A percentile compares a stretch with the other conserved stretches of the same genome.
These are phyloP conservation scores for Sebastiscus tertius DNA, from an alignment of 2,797 vertebrate genomes.

Conservation along the genomic window DNA sequence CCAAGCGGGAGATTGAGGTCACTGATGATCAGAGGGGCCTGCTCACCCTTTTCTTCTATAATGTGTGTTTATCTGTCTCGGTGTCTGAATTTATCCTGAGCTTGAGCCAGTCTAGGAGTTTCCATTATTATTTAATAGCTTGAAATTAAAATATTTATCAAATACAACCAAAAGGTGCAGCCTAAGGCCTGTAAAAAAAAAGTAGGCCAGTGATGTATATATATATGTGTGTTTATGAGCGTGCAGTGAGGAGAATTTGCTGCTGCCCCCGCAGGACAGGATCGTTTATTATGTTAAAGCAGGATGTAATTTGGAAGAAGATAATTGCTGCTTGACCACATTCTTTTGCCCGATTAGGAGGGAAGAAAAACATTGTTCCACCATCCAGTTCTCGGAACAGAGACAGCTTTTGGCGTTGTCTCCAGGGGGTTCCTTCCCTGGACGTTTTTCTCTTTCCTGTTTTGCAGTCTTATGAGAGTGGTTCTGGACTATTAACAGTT, in stretches of 20 bases:
- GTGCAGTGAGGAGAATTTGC: conserved; percentile 16
- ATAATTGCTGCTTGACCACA: conserved; percentile 58
- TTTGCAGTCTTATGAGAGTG: conserved; percentile 21
- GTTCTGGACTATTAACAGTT: conserved; percentile 25
- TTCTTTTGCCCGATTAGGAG: conserved; percentile 37
- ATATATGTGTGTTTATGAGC: conserved; percentile 7
- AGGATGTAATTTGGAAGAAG: conserved; percentile 57
- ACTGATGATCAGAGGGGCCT: conserved; percentile 4
- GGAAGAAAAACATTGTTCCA: conserved; percentile 23
- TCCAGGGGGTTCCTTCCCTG: conserved; percentile 23
- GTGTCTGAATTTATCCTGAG: conserved; percentile 1
- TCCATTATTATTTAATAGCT: conserved; percentile 59
- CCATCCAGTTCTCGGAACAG: conserved; percentile 19
- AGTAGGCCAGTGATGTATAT: conserved; percentile 33
- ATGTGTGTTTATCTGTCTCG: conserved; percentile 6
- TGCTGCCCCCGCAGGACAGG: conserved; percentile 10
- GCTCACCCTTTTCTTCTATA: not conserved
- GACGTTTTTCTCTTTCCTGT: conserved; percentile 43
- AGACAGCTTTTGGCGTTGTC: conserved; percentile 4
- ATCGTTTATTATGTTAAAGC: conserved; percentile 38
- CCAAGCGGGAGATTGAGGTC: conserved; percentile 31
- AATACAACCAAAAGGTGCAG: conserved; percentile 48
- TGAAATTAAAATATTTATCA: conserved; percentile 70
- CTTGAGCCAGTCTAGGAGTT: not conserved
- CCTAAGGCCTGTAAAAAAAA: conserved; percentile 28